Conservation (phyloP, 2,113 vertebrate species). For the Anseranas semipalmata region DNA sequence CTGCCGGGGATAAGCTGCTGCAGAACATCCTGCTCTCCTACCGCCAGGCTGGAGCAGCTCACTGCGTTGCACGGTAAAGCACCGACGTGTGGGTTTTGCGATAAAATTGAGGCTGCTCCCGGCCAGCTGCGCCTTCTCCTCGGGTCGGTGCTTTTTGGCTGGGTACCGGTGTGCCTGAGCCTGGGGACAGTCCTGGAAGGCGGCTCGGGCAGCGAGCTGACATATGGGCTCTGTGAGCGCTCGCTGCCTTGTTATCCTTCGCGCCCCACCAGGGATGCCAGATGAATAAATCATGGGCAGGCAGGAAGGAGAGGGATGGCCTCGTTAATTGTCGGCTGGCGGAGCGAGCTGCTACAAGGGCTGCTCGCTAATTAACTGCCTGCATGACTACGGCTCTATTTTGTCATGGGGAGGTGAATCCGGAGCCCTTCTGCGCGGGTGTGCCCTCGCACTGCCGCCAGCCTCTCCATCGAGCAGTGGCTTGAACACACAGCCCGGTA, state of each 20-base stretch:
- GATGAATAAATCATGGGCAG: slow-evolving; percentile 75
- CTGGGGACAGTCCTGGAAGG: background rate
- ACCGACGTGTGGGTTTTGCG: too few relatives aligned
- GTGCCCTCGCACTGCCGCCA: background rate
- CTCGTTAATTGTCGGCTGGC: slow-evolving; percentile 48
- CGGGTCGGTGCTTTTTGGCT: background rate
- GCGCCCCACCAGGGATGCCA: background rate
- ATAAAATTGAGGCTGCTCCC: too few relatives aligned
- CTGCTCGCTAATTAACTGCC: slow-evolving; percentile 54
- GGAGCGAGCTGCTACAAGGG: background rate
- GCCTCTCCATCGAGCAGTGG: background rate
- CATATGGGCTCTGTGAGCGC: slow-evolving; percentile 54
- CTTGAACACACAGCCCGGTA: background rate
- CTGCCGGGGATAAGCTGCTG: background rate
- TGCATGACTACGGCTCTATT: slow-evolving; percentile 52
- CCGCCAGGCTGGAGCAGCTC: background rate
- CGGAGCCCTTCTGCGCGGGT: background rate
- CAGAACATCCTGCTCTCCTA: background rate
- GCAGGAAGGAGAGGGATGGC: slow-evolving; percentile 70
- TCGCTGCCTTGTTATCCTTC: slow-evolving; percentile 40
- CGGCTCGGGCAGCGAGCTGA: background rate
- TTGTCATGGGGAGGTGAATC: background rate
- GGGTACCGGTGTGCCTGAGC: background rate
- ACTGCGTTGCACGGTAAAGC: too few relatives aligned
- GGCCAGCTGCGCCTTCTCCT: background rate